Evolutionary conservation across 2,113 vertebrate species (phyloP), one percentile per base, ranked within the genome.

Genomic region (Maccullochella peelii): DNA sequence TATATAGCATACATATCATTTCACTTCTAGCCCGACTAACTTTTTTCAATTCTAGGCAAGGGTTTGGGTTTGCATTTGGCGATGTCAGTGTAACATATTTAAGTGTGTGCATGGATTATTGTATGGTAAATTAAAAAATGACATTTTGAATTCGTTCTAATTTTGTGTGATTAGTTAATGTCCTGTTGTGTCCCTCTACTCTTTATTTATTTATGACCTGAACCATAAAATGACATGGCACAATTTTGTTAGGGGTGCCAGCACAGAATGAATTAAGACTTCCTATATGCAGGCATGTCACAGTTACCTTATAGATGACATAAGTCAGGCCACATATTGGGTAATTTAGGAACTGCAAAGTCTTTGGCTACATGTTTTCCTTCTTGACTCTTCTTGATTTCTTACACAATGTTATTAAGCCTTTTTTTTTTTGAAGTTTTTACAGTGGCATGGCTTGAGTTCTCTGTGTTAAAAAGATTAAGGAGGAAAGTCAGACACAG

Each of bases 361-460:
- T 57, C 20, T 18, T 79, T 61, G 52, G 30, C 15, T 69, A n/a
- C 14, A 58, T 4, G 1, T 18, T 47, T 77, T 73, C 20, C 30
- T 58, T 54, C 54, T 70, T 65, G 23, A 78, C 79, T 76, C 8
- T 23, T 52, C 18, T 55, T 78, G 40, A 58, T 75, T 47, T 81
- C 30, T 89, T 89, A 42, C 52, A 78, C 79, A 81, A 84, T 67
- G 58, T 66, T 74, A 15, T 70, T 82, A 52, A 73, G 30, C 33
- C 52, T 63, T 68, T 73, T 87, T 57, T 63, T 68, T 73, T 87
- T 83, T 86, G 38, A 88, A 58, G 80, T 70, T 71, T 72, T 68
- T 71, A 68, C 12, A 67, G 62, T 58, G 38, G 23, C 36, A 23
- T 47, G 23, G 65, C 50, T 72, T 78, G 58, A 74, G 11, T 50